phyloP scores from a whole-genome alignment of 2,113 vertebrate species.

The Zonotrichia leucophrys region DNA sequence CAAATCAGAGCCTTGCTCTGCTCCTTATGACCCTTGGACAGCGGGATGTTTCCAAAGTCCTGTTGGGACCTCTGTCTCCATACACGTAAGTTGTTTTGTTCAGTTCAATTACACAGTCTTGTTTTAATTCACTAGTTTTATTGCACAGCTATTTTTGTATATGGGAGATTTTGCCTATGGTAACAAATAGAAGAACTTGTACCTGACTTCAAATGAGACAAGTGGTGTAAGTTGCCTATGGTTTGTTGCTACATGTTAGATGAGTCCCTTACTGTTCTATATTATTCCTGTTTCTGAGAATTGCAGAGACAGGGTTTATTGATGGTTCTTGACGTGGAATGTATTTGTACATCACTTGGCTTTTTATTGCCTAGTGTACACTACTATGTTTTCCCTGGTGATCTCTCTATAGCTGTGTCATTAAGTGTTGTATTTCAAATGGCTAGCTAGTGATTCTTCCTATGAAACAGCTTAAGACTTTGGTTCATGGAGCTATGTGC shows the following conservation, averaged over 20 bases:
- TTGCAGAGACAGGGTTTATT: background rate
- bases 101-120: background rate
- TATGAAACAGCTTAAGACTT: background rate
- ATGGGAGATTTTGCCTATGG: background rate
- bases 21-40: slow-evolving; percentile 97
- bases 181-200: background rate
- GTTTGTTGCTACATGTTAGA: background rate
- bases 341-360: background rate
- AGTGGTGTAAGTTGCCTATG: background rate
- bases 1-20: slow-evolving; percentile 92
- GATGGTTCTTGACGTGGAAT: background rate
- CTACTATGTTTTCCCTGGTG: background rate
- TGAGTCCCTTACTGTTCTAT: background rate
- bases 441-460: background rate
- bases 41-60: slow-evolving; percentile 94
- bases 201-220: background rate
- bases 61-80: slow-evolving; percentile 91
- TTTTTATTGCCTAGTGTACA: background rate
- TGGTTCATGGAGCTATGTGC: background rate
- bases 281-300: background rate
- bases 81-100: slow-evolving; percentile 88
- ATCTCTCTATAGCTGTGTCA: background rate
- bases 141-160: background rate
- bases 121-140: background rate
- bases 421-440: background rate